Evolutionary conservation across 1,140 invertebrate species (phyloP).

Genomic region (Aphidius ervi): DNA sequence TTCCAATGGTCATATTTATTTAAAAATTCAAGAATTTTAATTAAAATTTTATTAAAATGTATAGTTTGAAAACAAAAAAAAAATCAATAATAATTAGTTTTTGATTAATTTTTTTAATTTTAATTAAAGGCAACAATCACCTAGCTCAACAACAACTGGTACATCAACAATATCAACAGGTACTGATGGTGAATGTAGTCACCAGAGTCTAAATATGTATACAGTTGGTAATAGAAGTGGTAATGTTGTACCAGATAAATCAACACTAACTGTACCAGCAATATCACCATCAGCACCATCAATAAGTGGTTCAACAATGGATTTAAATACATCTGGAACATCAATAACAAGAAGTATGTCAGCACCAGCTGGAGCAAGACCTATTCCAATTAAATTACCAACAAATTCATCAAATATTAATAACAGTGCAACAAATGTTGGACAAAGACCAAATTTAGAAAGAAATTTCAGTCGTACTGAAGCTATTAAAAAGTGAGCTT

Average conservation of each 20-base stretch:
- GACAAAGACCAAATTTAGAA: slow-evolving; percentile 42
- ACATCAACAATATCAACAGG: slow-evolving; percentile 46
- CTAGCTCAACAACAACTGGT: slow-evolving; percentile 44
- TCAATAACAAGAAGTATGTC: slow-evolving; percentile 44
- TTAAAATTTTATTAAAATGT: too few relatives aligned
- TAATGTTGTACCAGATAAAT: slow-evolving; percentile 31
- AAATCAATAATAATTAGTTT: too few relatives aligned
- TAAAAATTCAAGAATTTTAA: too few relatives aligned
- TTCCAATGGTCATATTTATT: too few relatives aligned
- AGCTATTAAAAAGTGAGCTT: slow-evolving; percentile 44
- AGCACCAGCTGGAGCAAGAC: slow-evolving; percentile 39
- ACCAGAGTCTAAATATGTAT: slow-evolving; percentile 39
- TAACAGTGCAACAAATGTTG: slow-evolving; percentile 36
- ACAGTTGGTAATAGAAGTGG: slow-evolving; percentile 33
- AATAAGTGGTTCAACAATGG: slow-evolving; percentile 20
- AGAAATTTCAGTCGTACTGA: slow-evolving; percentile 46
- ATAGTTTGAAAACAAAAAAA: too few relatives aligned
- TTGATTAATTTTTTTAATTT: not conserved
- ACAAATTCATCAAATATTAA: slow-evolving; percentile 35
- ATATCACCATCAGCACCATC: slow-evolving; percentile 29
- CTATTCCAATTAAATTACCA: slow-evolving; percentile 32
- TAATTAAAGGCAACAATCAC: slow-evolving; percentile 47
- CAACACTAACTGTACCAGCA: slow-evolving; percentile 40
- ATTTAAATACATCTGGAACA: slow-evolving; percentile 19
- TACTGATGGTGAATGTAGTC: slow-evolving; percentile 35